phyloP scores from a whole-genome alignment of 2,888 invertebrate genomes.

The Pharmacophagus antenor region DNA sequence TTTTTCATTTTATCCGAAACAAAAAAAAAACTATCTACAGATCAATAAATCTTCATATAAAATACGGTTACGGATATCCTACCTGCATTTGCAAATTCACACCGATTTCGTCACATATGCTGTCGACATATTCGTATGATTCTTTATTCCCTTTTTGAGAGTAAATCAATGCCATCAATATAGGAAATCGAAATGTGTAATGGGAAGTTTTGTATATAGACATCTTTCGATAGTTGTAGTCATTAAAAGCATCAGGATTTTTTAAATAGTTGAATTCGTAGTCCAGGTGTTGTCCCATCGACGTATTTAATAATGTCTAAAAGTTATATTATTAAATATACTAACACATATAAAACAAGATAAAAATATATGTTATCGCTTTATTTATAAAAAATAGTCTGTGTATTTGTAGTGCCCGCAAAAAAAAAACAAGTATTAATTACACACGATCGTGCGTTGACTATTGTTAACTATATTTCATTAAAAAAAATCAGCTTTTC shows the following conservation, averaged over 20 bases:
- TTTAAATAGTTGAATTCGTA: constrained; percentile 42
- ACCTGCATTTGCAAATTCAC: constrained; percentile 95
- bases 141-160: constrained; percentile 85
- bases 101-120: constrained; percentile 92
- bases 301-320: constrained; percentile 81
- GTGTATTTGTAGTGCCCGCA: too few relatives aligned
- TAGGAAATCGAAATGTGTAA: constrained; percentile 94
- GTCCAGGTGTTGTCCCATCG: constrained; percentile 91
- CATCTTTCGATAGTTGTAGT: constrained; percentile 87
- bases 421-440: too few relatives aligned
- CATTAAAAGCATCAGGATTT: constrained; percentile 9
- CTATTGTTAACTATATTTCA: too few relatives aligned
- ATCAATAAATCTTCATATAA: background rate
- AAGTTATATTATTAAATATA: constrained; percentile 32
- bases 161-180: constrained; percentile 90
- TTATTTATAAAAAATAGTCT: background rate
- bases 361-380: background rate
- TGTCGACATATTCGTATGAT: constrained; percentile 86
- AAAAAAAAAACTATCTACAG: too few relatives aligned
- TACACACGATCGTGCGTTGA: too few relatives aligned
- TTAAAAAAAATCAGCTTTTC: too few relatives aligned
- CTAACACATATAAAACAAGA: background rate
- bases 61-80: constrained; percentile 31
- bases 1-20: too few relatives aligned
- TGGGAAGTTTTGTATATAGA: constrained; percentile 94